Evolutionary conservation across 2,888 invertebrate species (phyloP), one percentile per base, ranked within the genome.

Genomic region (Hypomecis atomaria): DNA sequence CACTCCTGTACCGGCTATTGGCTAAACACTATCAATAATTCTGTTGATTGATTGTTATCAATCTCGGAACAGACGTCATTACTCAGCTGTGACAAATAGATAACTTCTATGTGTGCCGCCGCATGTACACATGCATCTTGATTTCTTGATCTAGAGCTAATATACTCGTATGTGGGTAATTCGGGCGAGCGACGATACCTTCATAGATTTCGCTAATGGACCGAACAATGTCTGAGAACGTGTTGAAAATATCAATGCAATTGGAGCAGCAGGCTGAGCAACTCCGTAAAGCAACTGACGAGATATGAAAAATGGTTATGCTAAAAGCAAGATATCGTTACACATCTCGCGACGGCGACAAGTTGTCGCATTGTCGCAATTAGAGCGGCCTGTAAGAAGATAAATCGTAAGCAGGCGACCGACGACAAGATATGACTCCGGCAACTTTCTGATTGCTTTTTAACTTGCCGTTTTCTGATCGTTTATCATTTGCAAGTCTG

Each of bases 341-440:
- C 60, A 64, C 49, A 64, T 69, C 59, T 64, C 40, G 45, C 45
- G 65, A 65, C 67, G 77, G 75, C 77, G 78, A 77, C 82, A 75
- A 77, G 71, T 79, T 79, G 79, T 81, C 75, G 78, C 79, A 82
- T 79, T 80, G 80, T 82, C 75, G 78, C 80, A 83, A 82, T 84
- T 84, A 84, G 76, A 76, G 73, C 64, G 72, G 71, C 66, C 69
- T 71, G 74, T 75, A 78, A 68, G 71, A 70, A 77, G 77, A 80
- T 79, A 80, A 78, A 81, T 80, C 67, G 78, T 70, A 65, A 67
- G 62, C 71, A 69, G 67, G 70, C 65, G 67, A 56, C 66, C 44
- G 71, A 48, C 70, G 74, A 74, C 80, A 71, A 58, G 72, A 67
- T 66, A 76, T 73, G 77, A 72, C 77, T 73, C 73, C 65, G 62